A percentile compares a stretch with the other conserved stretches of the same genome.
phyloP scores from a whole-genome alignment of 1,140 invertebrate genomes.

The Chlorops oryzae region DNA sequence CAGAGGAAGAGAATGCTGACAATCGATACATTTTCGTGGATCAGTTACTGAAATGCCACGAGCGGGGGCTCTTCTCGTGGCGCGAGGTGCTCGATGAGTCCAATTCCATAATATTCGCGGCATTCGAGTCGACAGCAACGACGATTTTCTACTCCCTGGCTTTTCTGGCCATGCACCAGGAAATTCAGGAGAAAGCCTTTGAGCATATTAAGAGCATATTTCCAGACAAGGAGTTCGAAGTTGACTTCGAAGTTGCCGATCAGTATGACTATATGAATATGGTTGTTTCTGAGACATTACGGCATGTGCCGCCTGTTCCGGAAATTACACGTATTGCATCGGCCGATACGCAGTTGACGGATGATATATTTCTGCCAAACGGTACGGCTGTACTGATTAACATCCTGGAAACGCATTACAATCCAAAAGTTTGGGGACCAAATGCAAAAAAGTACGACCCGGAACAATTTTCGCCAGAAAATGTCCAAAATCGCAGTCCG shows the following conservation, averaged over 20 bases:
- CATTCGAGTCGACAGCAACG: constrained; percentile 13
- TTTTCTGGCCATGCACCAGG: constrained; percentile 19
- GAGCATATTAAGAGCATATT: constrained; percentile 13
- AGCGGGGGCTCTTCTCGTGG: constrained; percentile 13
- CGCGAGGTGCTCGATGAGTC: constrained; percentile 17
- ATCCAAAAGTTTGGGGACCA: constrained; percentile 32
- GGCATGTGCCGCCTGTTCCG: constrained; percentile 19
- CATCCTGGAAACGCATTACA: constrained; percentile 30
- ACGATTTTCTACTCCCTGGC: constrained; percentile 9
- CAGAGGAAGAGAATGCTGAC: constrained; percentile 5
- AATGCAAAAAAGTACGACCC: constrained; percentile 58
- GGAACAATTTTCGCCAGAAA: constrained; percentile 52
- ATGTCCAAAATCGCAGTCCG: constrained; percentile 36
- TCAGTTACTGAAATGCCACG: too few relatives aligned
- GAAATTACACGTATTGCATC: constrained; percentile 13
- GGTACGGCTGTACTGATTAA: constrained; percentile 13
- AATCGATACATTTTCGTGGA: constrained; percentile 8
- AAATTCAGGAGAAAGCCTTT: constrained; percentile 17
- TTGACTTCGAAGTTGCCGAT: constrained; percentile 11
- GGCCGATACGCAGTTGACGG: constrained; percentile 1
- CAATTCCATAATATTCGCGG: constrained; percentile 19
- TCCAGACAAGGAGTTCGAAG: not conserved
- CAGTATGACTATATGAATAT: constrained; percentile 17
- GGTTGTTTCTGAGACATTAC: constrained; percentile 18
- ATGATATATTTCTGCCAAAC: constrained; percentile 9